phyloP scores from a whole-genome alignment of 2,888 invertebrate genomes.

The Crematogaster levior region DNA sequence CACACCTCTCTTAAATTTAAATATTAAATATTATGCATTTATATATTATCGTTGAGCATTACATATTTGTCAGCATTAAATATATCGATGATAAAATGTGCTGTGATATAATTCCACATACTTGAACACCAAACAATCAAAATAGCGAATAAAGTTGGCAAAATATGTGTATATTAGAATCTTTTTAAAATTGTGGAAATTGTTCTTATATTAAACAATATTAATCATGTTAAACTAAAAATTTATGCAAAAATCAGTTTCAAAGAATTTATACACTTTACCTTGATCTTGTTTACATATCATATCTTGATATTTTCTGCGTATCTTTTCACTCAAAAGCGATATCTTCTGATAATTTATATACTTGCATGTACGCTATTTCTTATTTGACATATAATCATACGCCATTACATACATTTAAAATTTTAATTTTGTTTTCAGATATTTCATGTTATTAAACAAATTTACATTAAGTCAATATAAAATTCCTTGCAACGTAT shows the following conservation, averaged over 20 bases:
- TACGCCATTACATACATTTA: no score
- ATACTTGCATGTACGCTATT: neutral
- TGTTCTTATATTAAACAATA: neutral
- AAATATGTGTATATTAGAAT: neutral
- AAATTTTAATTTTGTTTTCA: neutral
- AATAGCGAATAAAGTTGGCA: neutral
- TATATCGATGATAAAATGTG: neutral
- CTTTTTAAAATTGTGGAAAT: neutral
- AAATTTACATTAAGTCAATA: neutral
- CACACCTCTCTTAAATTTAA: neutral
- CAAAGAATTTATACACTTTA: neutral
- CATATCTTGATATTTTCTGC: constrained; percentile 3
- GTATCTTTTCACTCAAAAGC: constrained; percentile 5
- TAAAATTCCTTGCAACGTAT: neutral
- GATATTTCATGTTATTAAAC: neutral
- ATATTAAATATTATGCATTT: neutral
- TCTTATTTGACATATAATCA: neutral
- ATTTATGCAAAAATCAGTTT: neutral
- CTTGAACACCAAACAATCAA: neutral
- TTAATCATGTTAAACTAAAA: neutral
- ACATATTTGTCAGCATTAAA: neutral
- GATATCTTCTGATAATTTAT: constrained; percentile 36
- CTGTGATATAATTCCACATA: neutral
- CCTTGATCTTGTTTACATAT: neutral
- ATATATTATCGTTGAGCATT: neutral